phyloP scores from a whole-genome alignment of 2,797 vertebrate genomes.

The Salmo trutta region DNA sequence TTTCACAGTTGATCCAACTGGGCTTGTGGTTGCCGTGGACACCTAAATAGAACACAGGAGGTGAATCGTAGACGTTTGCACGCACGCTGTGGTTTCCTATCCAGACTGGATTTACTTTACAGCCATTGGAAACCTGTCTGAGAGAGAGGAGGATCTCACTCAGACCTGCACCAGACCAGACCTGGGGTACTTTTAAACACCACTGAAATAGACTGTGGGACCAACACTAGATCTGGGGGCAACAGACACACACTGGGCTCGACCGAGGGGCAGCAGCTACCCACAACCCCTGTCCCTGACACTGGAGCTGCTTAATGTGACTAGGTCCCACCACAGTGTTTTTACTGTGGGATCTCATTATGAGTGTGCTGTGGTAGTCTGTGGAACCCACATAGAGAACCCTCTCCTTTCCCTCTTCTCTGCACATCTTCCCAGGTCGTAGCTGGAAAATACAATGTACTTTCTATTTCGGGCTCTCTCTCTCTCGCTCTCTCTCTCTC shows the following conservation, averaged over 20 bases:
- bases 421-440: no score
- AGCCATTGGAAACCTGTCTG: neutral
- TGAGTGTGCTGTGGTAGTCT: no score
- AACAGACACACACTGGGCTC: neutral
- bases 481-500: no score
- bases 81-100: neutral
- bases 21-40: neutral
- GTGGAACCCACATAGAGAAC: no score
- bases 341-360: no score
- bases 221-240: neutral
- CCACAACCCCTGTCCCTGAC: no score
- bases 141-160: neutral
- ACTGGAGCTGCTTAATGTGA: no score
- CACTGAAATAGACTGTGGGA: neutral
- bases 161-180: neutral
- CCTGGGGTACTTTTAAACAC: neutral
- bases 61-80: neutral
- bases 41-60: neutral
- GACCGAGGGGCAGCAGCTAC: no score
- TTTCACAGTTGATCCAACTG: neutral
- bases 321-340: no score
- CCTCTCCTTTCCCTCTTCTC: no score
- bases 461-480: no score
- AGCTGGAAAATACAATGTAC: no score
- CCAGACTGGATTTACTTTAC: neutral